phyloP scores from a whole-genome alignment of 2,888 invertebrate species.

The Cantharis rufa region DNA sequence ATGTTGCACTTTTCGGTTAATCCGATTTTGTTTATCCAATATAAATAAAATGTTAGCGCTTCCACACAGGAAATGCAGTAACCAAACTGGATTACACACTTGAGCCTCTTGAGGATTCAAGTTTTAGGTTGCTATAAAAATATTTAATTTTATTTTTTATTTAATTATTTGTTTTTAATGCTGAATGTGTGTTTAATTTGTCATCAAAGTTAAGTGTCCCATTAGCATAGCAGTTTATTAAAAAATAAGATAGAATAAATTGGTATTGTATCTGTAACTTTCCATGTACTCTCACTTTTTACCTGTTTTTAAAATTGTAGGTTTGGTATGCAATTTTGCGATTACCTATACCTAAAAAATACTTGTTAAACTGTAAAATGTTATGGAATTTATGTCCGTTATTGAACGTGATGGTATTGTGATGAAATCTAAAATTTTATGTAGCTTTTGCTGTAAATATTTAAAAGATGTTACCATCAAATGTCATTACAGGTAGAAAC shows the following conservation, averaged over 20 bases:
- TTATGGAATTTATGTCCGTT: neutral
- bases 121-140: neutral
- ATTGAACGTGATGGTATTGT: neutral
- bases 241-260: neutral
- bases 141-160: neutral
- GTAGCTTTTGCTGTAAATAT: neutral
- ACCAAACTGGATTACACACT: neutral
- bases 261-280: neutral
- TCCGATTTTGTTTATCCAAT: no score
- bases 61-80: neutral
- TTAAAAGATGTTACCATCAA: neutral
- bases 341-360: neutral
- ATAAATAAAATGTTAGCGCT: no score
- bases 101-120: neutral
- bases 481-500: neutral
- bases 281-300: neutral
- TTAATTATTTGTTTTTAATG: neutral
- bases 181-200: neutral
- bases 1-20: no score
- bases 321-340: neutral
- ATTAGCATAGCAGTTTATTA: no score
- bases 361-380: neutral
- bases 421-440: neutral
- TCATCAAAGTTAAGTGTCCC: no score
- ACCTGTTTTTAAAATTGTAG: neutral